Base-by-base conservation (phyloP, 2,888 invertebrate species). In the Dryobota labecula region DNA sequence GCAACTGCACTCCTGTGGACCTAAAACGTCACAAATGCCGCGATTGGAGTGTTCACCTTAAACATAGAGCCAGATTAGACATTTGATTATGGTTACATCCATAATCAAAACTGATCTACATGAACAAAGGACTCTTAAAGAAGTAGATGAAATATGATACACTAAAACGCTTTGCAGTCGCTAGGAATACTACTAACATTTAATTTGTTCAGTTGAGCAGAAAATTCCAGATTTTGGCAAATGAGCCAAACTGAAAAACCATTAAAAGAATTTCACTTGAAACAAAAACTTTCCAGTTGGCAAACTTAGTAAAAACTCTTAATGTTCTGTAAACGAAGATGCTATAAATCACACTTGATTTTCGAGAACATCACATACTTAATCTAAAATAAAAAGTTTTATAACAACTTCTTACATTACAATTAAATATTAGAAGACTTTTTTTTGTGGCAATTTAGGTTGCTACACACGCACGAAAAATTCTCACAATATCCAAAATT, bases 321-420 rank as follows among this genome's bases (percentile, higher is more conserved):
- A 73, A 72, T 51, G 41, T 41, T 73, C 49, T 27, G 43, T 47
- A 80, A 76, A 61, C 30, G 36, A n/a, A 62, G 36, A 62, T 61
- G 51, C 57, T 38, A 41, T 76, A 79, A 73, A 76, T 76, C 47
- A 65, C 45, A 53, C 20, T 43, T 33, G 45, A 65, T 73, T 80
- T 62, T 43, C 27, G 38, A 24, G 3, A 49, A 41, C 13, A 41
- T 54, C 58, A 63, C 45, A 53, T 73, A 38, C 51, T 45, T 41
- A 49, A 64, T 27, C 20, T 73, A 13, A 33, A 57, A n/a, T 18
- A 30, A 62, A 53, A 58, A 62, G 57, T 65, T 73, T 56, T n/a
- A 1, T 18, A 58, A 13, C 13, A 63, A 60, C 30, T 63, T 53
- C 3, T 78, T 13, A 47, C 43, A 38, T 53, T 30, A n/a, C 41